Evolutionary conservation across 2,113 vertebrate genomes (phyloP).

Genomic region (Ophthalmolycus amberensis): DNA sequence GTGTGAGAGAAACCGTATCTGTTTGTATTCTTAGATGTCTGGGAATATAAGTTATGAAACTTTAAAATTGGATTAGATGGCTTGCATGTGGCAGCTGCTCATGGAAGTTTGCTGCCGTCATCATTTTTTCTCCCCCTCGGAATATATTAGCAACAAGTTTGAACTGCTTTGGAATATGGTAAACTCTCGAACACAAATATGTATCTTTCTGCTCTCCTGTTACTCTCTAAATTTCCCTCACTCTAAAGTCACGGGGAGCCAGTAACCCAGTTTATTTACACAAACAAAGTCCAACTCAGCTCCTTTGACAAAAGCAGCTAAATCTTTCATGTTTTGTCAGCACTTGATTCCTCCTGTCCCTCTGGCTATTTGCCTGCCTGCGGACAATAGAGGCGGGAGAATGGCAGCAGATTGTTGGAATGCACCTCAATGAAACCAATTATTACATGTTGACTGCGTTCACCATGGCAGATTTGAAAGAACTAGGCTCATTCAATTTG

Average conservation of each 20-base stretch:
- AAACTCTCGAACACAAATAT: conserved; percentile 34
- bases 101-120: conserved; percentile 21
- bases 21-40: conserved; percentile 48
- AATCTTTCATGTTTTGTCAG: conserved; percentile 99
- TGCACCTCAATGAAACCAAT: conserved; percentile 99
- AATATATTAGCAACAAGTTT: background rate
- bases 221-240: conserved; percentile 54
- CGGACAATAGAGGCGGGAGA: conserved; percentile 99
- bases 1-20: conserved; percentile 22
- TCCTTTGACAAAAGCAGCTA: conserved; percentile 99
- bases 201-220: conserved; percentile 52
- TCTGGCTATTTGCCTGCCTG: conserved; percentile 99
- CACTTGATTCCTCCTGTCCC: conserved; percentile 99
- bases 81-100: conserved; percentile 3
- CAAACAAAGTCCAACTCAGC: conserved; percentile 99
- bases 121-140: background rate
- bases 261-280: conserved; percentile 99
- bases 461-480: conserved; percentile 99
- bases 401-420: conserved; percentile 99
- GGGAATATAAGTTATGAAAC: conserved; percentile 53
- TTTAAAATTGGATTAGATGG: conserved; percentile 60
- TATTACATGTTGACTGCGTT: conserved; percentile 99
- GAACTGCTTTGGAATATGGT: conserved; percentile 15
- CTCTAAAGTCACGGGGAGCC: conserved; percentile 91
- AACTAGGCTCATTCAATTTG: conserved; percentile 99